Base-by-base conservation (phyloP, 2,888 invertebrate species). In the Frankliniella intonsa region DNA sequence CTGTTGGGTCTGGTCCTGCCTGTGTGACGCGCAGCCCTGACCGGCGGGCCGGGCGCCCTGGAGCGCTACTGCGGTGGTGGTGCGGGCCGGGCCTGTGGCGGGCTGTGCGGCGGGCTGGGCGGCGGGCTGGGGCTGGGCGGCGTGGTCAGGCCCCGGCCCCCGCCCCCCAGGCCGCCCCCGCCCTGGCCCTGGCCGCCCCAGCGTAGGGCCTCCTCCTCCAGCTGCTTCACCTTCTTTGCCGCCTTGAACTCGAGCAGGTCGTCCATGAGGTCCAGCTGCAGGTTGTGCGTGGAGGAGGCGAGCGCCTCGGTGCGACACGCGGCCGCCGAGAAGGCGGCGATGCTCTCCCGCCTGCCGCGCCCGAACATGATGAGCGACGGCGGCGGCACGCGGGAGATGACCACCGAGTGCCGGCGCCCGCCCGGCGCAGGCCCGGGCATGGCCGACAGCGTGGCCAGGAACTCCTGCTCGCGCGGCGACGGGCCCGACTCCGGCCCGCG, bases 261-360 rank as follows among this genome's bases (percentile, higher is more conserved):
- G 86, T 95, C 95, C 95, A 95, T 95, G 84, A 95, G 95, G 86
- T 95, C 95, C 85, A 95, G 88, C 87, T 95, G 94, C 11, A 95
- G 90, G 86, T 95, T 95, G 87, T 95, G 95, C 79, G 93, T 92
- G 87, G 95, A 95, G 82, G 95, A 94, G 80, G 91, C 88, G 79
- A 92, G 90, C 86, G 93, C 93, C 81, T 93, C 93, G 79, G 25
- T 22, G 22, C 69, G 69, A 8, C 22, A 22, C 5, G 69, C 69
- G 25, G 69, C 69, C 11, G 69, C 69, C 2, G 94, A 93, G 86
- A 93, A 94, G 0, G 94, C 94, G 5, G 95, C 94, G 81, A 95
- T 93, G 22, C 94, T 95, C 88, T 95, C 95, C 19, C 95, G 91
- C 0, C 95, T 91, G 82, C 92, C 93, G 22, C 94, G 91, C 0